A percentile compares a stretch with the other conserved stretches of the same genome.
Evolutionary conservation across 1,140 invertebrate species (phyloP).

Genomic region (Himalopsyche phryganea): DNA sequence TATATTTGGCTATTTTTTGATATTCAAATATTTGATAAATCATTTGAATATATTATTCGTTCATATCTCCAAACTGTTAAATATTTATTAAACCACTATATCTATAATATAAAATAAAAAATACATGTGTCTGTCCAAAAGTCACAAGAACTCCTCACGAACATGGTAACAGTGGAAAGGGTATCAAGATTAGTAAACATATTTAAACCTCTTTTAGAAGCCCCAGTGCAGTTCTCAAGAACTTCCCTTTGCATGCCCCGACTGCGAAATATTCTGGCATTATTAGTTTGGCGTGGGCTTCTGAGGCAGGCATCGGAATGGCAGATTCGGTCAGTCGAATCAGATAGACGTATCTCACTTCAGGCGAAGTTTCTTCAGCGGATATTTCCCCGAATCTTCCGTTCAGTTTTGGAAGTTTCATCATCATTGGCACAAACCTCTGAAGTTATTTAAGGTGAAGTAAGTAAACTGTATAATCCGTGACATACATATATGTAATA

Average conservation of each 20-base stretch:
- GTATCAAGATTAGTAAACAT: too few species aligned
- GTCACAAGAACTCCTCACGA: too few species aligned
- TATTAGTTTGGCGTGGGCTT: conserved; percentile 36
- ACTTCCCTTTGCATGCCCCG: conserved; percentile 56
- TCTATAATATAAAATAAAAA: too few species aligned
- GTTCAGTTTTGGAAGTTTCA: conserved; percentile 63
- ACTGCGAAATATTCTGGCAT: conserved; percentile 64
- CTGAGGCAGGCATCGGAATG: conserved; percentile 51
- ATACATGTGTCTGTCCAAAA: too few species aligned
- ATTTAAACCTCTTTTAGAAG: conserved; percentile 18
- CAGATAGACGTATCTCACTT: conserved; percentile 64
- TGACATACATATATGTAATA: not conserved
- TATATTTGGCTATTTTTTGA: too few species aligned
- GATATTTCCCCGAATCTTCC: conserved; percentile 62
- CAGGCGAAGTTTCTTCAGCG: conserved; percentile 44
- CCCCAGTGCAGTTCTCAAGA: conserved; percentile 15
- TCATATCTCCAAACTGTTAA: too few species aligned
- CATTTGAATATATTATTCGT: too few species aligned
- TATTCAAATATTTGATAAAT: too few species aligned
- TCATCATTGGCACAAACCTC: conserved; percentile 63
- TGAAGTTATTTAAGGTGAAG: too few species aligned
- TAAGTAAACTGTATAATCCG: too few species aligned
- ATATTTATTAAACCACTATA: too few species aligned
- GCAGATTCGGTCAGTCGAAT: conserved; percentile 57
- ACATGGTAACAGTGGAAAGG: too few species aligned